Conservation (phyloP, 2,888 invertebrate species). For the Nudaria mundana region DNA sequence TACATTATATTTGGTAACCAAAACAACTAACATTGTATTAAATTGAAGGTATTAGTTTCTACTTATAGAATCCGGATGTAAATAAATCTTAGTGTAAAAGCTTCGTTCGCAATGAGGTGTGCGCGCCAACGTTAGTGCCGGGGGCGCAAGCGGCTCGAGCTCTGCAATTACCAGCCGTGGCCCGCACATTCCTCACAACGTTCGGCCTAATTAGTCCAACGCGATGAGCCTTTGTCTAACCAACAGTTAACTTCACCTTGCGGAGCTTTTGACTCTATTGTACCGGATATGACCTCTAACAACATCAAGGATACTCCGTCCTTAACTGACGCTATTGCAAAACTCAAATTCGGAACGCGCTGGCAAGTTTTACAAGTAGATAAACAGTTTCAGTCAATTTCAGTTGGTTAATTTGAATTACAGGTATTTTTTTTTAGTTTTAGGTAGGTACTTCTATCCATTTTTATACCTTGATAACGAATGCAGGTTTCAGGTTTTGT, state of each 20-base stretch:
- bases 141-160: constrained; percentile 43
- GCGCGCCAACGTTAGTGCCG: constrained; percentile 25
- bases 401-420: too few relatives aligned
- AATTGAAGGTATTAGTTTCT: constrained; percentile 28
- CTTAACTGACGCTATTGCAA: too few relatives aligned
- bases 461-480: too few relatives aligned
- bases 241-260: constrained; percentile 74
- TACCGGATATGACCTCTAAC: constrained; percentile 51
- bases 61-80: constrained; percentile 69
- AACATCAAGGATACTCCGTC: constrained; percentile 4
- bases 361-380: too few relatives aligned
- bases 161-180: constrained; percentile 59
- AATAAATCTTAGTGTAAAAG: constrained; percentile 63
- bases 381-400: too few relatives aligned
- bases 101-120: constrained; percentile 46
- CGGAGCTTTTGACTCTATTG: constrained; percentile 53
- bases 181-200: constrained; percentile 65
- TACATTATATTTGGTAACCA: too few relatives aligned
- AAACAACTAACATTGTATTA: too few relatives aligned
- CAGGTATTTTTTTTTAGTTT: too few relatives aligned
- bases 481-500: too few relatives aligned
- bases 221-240: constrained; percentile 77
- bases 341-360: too few relatives aligned
- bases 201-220: constrained; percentile 66
- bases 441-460: too few relatives aligned